Conservation (phyloP, 2,888 invertebrate genomes). For the Drosophila kambysellisi region DNA sequence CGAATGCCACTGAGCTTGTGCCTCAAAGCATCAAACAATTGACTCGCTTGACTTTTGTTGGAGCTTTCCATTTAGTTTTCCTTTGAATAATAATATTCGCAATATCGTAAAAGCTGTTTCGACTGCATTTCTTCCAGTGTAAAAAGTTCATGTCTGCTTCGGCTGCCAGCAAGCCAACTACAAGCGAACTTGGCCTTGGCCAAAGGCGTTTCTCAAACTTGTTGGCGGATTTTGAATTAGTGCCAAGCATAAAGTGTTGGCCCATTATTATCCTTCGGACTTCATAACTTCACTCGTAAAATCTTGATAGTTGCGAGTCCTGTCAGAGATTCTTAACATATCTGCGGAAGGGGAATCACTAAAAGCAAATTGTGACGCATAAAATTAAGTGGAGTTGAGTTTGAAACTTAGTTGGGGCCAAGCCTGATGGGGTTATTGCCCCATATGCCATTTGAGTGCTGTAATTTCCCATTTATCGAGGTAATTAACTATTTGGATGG, state of each 20-base stretch:
- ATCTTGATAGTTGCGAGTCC: conserved; percentile 59
- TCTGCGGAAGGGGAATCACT: conserved; percentile 10
- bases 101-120: conserved; percentile 54
- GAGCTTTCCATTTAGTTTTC: conserved; percentile 56
- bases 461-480: conserved; percentile 67
- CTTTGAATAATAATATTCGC: conserved; percentile 41
- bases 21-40: conserved; percentile 68
- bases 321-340: not conserved
- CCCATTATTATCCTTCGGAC: conserved; percentile 84
- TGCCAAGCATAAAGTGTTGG: conserved; percentile 84
- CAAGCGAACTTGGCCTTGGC: conserved; percentile 52
- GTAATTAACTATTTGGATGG: conserved; percentile 63
- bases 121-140: conserved; percentile 60
- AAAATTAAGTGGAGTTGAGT: conserved; percentile 44
- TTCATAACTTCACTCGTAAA: conserved; percentile 81
- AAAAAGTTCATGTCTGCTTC: conserved; percentile 13
- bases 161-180: conserved; percentile 30
- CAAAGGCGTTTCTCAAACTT: conserved; percentile 34
- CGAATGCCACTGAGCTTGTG: conserved; percentile 43
- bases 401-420: conserved; percentile 19
- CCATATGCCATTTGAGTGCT: conserved; percentile 39
- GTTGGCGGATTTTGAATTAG: conserved; percentile 77
- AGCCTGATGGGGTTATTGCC: conserved; percentile 31
- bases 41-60: conserved; percentile 60
- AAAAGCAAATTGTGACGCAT: conserved; percentile 55